phyloP scores from a whole-genome alignment of 2,888 invertebrate species.

The Gnatocerus cornutus region DNA sequence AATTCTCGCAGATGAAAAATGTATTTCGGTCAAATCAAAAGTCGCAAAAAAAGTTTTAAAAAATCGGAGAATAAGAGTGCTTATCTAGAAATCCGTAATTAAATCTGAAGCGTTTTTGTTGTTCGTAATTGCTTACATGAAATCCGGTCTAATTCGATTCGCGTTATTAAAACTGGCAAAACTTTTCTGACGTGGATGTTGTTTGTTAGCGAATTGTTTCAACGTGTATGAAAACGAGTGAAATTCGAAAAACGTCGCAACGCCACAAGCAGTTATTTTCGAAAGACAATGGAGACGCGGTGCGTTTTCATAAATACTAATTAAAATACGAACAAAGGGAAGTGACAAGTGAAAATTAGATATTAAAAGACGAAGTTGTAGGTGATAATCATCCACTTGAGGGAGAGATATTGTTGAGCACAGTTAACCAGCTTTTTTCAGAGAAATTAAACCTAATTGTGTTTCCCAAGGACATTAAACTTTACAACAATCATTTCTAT shows the following conservation, averaged over 20 bases:
- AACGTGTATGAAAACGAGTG: constrained; percentile 11
- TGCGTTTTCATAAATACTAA: constrained; percentile 37
- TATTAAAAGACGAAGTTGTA: constrained; percentile 33
- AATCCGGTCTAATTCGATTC: constrained; percentile 6
- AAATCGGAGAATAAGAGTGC: neutral
- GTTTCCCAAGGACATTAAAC: constrained; percentile 4
- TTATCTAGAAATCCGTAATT: neutral
- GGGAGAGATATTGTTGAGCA: constrained; percentile 5
- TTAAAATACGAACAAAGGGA: constrained; percentile 33
- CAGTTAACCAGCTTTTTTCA: constrained; percentile 6
- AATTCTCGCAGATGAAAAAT: constrained; percentile 17
- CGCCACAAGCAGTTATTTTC: constrained; percentile 25
- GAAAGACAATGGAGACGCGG: constrained; percentile 21
- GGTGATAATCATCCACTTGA: constrained; percentile 32
- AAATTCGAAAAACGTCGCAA: constrained; percentile 25
- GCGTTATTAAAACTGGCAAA: neutral
- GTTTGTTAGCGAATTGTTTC: constrained; percentile 8
- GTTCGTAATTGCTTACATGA: constrained; percentile 1
- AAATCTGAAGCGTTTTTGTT: constrained; percentile 9
- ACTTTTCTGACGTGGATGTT: constrained; percentile 4
- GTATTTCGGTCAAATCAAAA: constrained; percentile 5
- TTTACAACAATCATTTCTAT: neutral
- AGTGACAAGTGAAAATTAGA: constrained; percentile 38
- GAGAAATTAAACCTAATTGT: constrained; percentile 3
- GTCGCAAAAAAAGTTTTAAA: neutral